Evolutionary conservation across 2,113 vertebrate species (phyloP).

Genomic region (Phrynocephalus versicolor): DNA sequence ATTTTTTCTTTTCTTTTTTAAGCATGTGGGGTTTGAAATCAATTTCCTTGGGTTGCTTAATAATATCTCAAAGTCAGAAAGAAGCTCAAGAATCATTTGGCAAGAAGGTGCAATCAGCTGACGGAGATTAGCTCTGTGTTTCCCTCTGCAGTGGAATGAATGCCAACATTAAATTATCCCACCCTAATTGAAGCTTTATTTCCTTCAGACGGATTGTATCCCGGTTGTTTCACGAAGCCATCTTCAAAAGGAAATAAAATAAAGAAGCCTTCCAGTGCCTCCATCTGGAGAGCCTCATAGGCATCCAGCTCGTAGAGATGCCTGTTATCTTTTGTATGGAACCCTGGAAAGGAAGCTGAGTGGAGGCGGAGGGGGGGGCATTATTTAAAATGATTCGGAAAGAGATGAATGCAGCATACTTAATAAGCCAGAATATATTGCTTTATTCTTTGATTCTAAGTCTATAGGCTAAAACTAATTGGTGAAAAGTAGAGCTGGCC

Average conservation of each 20-base stretch:
- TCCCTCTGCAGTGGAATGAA: slow-evolving; percentile 48
- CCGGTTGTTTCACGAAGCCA: slow-evolving; percentile 50
- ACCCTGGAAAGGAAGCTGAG: slow-evolving; percentile 29
- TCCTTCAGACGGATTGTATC: slow-evolving; percentile 29
- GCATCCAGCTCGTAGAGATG: slow-evolving; percentile 31
- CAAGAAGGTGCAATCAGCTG: slow-evolving; percentile 56
- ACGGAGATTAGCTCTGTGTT: slow-evolving; percentile 48
- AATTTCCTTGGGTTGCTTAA: slow-evolving; percentile 47
- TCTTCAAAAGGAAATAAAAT: slow-evolving; percentile 46
- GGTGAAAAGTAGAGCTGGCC: not conserved
- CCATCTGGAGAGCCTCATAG: slow-evolving; percentile 51
- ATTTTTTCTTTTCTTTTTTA: not conserved
- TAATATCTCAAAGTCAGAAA: slow-evolving; percentile 49
- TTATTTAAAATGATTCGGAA: slow-evolving; percentile 32
- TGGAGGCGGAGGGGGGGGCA: not conserved
- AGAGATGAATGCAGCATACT: slow-evolving; percentile 26
- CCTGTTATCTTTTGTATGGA: slow-evolving; percentile 39
- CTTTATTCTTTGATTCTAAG: not conserved
- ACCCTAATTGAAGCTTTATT: slow-evolving; percentile 54
- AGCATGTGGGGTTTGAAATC: slow-evolving; percentile 16
- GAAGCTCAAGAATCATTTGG: slow-evolving; percentile 55
- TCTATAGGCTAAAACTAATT: not conserved
- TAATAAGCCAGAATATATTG: not conserved
- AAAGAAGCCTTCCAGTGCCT: slow-evolving; percentile 40
- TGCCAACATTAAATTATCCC: slow-evolving; percentile 54